phyloP scores from a whole-genome alignment of 2,797 vertebrate species.

The Salarias fasciatus region DNA sequence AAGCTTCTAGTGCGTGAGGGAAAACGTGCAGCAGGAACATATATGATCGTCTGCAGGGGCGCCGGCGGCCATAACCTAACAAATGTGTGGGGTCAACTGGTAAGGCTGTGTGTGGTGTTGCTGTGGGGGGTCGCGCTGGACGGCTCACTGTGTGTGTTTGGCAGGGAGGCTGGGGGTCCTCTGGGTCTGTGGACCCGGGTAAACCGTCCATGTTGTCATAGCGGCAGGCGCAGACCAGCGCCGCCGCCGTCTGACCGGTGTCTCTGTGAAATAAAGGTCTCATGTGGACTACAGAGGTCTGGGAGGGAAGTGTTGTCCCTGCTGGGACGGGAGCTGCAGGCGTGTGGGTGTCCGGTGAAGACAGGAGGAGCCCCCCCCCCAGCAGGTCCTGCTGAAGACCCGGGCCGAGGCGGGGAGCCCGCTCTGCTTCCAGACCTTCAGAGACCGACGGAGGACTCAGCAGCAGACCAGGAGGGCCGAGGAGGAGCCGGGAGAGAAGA shows the following conservation, averaged over 20 bases:
- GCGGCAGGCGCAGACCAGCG: no score
- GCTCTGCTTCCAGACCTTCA: no score
- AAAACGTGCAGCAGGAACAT: constrained; percentile 74
- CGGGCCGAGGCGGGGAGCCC: no score
- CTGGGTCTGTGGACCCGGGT: not conserved
- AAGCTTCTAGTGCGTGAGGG: constrained; percentile 80
- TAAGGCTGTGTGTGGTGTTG: constrained; percentile 72
- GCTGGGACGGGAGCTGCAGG: constrained; percentile 11
- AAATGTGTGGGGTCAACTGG: constrained; percentile 83
- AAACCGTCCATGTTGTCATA: not conserved
- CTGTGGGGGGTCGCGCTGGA: constrained; percentile 42
- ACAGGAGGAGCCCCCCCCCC: no score
- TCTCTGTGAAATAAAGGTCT: constrained; percentile 29
- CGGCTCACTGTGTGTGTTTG: no score
- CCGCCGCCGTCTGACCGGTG: constrained; percentile 7
- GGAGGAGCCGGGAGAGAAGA: no score
- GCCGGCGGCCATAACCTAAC: constrained; percentile 82
- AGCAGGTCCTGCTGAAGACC: no score
- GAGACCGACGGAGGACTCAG: no score
- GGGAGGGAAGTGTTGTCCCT: constrained; percentile 47
- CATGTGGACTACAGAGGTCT: constrained; percentile 29
- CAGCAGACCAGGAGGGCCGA: no score
- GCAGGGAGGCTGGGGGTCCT: no score
- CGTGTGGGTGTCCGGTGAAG: no score
- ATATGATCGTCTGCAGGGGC: constrained; percentile 79